Conservation (phyloP, 37 sponge, comb jelly and placozoan species). For the Spongilla lacustris region DNA sequence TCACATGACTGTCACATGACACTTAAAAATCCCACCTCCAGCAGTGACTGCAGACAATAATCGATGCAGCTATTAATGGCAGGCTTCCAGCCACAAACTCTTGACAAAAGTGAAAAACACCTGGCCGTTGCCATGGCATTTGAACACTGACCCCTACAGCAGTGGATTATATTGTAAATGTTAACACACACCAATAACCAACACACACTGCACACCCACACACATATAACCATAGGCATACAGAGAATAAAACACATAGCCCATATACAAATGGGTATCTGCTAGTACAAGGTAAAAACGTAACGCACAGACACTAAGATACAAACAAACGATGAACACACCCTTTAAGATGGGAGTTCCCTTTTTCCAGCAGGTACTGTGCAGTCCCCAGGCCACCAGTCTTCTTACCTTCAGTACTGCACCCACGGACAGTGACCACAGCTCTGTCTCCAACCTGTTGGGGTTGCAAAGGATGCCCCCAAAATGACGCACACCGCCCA, state of each 20-base stretch:
- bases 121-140: constrained; percentile 59
- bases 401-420: not conserved
- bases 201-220: not conserved
- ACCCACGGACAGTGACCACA: constrained; percentile 21
- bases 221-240: not conserved
- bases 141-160: constrained; percentile 52
- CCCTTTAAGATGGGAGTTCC: constrained; percentile 55
- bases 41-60: constrained; percentile 13
- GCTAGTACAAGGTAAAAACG: not conserved
- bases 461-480: not conserved
- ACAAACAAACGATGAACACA: too few species aligned
- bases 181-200: too few species aligned
- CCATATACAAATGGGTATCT: not conserved
- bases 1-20: not conserved
- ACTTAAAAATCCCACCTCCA: not conserved
- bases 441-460: constrained; percentile 62
- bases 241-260: not conserved
- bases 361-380: constrained; percentile 55
- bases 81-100: constrained; percentile 53
- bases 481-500: not conserved
- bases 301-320: too few species aligned
- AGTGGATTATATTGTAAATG: not conserved
- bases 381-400: constrained; percentile 48
- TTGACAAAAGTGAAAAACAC: constrained; percentile 57
- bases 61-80: constrained; percentile 43